Conservation (phyloP, 2,888 invertebrate species). For the Aphodius granarius region DNA sequence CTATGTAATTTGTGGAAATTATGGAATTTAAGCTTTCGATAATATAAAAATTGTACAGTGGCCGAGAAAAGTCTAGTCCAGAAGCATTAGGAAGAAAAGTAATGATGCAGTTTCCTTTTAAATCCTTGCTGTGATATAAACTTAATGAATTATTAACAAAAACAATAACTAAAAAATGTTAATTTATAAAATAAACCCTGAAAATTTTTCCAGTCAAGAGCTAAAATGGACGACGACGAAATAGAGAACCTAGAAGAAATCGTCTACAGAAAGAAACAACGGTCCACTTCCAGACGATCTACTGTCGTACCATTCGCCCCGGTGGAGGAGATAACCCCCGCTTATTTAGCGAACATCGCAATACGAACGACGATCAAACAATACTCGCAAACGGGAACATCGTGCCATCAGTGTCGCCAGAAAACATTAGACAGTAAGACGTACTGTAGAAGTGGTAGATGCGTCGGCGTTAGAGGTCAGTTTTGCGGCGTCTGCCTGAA, state of each 20-base stretch:
- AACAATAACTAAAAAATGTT: too few relatives aligned
- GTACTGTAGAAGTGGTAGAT: constrained; percentile 57
- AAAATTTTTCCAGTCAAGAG: not conserved
- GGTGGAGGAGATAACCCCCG: constrained; percentile 49
- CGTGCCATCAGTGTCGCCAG: constrained; percentile 64
- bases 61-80: too few relatives aligned
- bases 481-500: constrained; percentile 63
- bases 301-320: constrained; percentile 40
- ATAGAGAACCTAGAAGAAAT: constrained; percentile 31
- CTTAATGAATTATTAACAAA: too few relatives aligned
- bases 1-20: too few relatives aligned
- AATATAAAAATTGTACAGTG: too few relatives aligned
- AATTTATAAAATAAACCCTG: too few relatives aligned
- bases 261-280: not conserved
- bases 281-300: constrained; percentile 34
- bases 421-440: constrained; percentile 63
- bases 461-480: constrained; percentile 59
- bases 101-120: too few relatives aligned
- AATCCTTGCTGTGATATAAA: too few relatives aligned
- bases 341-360: constrained; percentile 47
- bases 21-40: too few relatives aligned
- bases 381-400: constrained; percentile 51
- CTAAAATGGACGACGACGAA: constrained; percentile 19
- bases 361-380: constrained; percentile 39
- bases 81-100: too few relatives aligned